Conservation (phyloP, 2,113 vertebrate species). For the Diphyllodes magnificus region DNA sequence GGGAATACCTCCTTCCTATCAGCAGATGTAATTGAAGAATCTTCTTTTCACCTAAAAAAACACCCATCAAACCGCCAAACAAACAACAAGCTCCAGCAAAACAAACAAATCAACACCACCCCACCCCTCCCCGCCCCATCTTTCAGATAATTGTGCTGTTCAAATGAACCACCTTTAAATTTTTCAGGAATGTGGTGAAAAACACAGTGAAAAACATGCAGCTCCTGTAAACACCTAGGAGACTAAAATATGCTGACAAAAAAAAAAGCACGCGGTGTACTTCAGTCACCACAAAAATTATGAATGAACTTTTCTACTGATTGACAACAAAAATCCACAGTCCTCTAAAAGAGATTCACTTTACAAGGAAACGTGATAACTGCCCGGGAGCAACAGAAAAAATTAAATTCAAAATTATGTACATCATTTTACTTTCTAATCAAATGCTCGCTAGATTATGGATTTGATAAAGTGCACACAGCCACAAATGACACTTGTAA, state of each 20-base stretch:
- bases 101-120: background rate
- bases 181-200: background rate
- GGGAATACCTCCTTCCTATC: background rate
- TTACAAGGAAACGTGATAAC: background rate
- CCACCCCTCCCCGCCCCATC: background rate
- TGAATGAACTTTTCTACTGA: background rate
- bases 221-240: background rate
- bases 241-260: background rate
- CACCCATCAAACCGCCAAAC: background rate
- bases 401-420: background rate
- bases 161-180: background rate
- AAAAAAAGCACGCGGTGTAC: background rate
- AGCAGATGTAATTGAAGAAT: background rate
- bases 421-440: background rate
- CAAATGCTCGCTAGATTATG: background rate
- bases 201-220: background rate
- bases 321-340: background rate
- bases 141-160: background rate
- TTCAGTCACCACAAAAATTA: background rate
- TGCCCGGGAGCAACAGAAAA: background rate
- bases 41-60: background rate
- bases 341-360: background rate
- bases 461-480: background rate
- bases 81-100: background rate
- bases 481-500: background rate